Percentiles rank a stretch among this genome's conserved stretches.
Evolutionary conservation across 2,888 invertebrate species (phyloP).

Genomic region (Melanostoma scalare): DNA sequence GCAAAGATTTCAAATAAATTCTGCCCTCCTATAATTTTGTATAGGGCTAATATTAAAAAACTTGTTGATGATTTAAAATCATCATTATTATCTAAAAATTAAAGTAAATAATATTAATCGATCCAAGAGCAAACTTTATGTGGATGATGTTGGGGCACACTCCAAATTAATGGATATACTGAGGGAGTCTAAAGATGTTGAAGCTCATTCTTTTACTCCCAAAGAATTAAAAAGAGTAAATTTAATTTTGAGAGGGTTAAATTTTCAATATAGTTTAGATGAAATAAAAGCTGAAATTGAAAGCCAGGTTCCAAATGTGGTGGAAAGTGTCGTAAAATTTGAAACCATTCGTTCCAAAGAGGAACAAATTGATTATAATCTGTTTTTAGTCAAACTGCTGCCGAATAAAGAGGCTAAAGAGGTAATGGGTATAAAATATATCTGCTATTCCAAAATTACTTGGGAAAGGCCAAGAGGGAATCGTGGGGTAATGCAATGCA

Average conservation of each 20-base stretch:
- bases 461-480: slow-evolving; percentile 12
- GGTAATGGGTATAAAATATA: neutral
- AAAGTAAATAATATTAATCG: neutral
- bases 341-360: neutral
- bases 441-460: neutral
- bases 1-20: too few relatives aligned
- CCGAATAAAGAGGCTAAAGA: neutral
- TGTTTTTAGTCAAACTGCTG: neutral
- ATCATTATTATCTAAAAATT: neutral
- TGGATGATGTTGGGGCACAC: neutral
- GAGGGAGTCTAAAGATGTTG: neutral
- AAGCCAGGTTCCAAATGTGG: neutral
- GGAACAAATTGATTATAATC: neutral
- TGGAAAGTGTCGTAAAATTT: neutral
- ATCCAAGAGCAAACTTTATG: neutral
- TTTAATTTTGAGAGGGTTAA: neutral
- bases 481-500: neutral
- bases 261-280: neutral
- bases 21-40: neutral
- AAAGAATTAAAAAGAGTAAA: slow-evolving; percentile 6
- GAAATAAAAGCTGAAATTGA: neutral
- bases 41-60: slow-evolving; percentile 6
- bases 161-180: neutral
- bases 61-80: neutral
- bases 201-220: slow-evolving; percentile 3